Percentiles rank a stretch among this genome's conserved stretches.
Evolutionary conservation across 2,797 vertebrate species (phyloP).

Genomic region (Odontamblyopus lacepedii): DNA sequence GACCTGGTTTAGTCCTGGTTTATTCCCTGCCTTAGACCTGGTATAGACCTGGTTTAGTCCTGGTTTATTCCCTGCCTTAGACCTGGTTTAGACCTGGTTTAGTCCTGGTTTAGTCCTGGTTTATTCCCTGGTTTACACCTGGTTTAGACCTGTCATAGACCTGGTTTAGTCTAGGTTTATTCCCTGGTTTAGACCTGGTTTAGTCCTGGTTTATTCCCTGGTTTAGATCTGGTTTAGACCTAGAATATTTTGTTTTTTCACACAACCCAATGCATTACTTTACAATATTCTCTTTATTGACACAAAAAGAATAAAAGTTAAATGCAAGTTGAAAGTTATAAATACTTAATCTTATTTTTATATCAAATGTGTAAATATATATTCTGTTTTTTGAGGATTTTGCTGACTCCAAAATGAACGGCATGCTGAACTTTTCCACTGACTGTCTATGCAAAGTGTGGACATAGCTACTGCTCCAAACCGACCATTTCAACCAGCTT

Average conservation of each 20-base stretch:
- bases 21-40: too few relatives aligned
- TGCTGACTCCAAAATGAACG: conserved; percentile 78
- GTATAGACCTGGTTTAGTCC: too few relatives aligned
- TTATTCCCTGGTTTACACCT: too few relatives aligned
- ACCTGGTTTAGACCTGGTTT: too few relatives aligned
- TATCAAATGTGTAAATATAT: conserved; percentile 72
- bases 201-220: too few relatives aligned
- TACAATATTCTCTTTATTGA: not conserved
- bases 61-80: too few relatives aligned
- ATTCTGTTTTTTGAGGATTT: conserved; percentile 67
- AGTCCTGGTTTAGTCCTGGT: too few relatives aligned
- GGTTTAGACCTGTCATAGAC: too few relatives aligned
- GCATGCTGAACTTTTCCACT: conserved; percentile 91
- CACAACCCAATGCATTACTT: not conserved
- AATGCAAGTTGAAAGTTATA: conserved; percentile 61
- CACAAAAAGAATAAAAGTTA: conserved; percentile 43
- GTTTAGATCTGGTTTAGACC: too few relatives aligned
- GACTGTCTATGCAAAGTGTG: conserved; percentile 81
- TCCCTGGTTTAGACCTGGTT: not conserved
- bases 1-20: too few relatives aligned
- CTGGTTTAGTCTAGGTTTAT: too few relatives aligned
- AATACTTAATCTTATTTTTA: conserved; percentile 70
- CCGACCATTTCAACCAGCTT: conserved; percentile 82
- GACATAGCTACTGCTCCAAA: conserved; percentile 86
- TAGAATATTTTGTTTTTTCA: not conserved